These are phyloP conservation scores for Gadus chalcogrammus DNA, from an alignment of 2,113 vertebrate genomes.

Conservation along the genomic window DNA sequence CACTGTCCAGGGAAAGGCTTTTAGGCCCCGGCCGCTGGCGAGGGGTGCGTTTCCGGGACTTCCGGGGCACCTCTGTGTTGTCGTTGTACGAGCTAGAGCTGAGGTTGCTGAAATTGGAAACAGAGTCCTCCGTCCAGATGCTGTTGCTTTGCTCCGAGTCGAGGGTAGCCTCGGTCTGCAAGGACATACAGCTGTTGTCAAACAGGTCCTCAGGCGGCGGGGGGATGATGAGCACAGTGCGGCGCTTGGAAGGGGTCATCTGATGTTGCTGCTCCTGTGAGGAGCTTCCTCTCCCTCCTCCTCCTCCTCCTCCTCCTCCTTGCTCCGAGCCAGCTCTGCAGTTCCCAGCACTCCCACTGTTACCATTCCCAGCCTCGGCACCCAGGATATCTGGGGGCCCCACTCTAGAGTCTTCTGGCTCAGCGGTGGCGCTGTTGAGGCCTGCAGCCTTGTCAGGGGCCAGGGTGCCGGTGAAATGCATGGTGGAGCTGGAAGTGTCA, in stretches of 20 bases:
- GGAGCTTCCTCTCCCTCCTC: conserved; percentile 70
- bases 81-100: conserved; percentile 96
- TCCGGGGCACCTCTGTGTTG: conserved; percentile 98
- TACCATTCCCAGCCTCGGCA: conserved; percentile 45
- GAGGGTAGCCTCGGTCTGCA: conserved; percentile 86
- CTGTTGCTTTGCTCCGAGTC: conserved; percentile 97
- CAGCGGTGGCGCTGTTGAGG: conserved; percentile 79
- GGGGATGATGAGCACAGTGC: conserved; percentile 94
- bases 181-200: conserved; percentile 96
- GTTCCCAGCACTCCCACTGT: conserved; percentile 19
- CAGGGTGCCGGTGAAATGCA: conserved; percentile 84
- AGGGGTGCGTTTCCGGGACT: conserved; percentile 96
- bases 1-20: conserved; percentile 77
- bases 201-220: conserved; percentile 97
- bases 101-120: conserved; percentile 97
- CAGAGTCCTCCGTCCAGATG: conserved; percentile 98
- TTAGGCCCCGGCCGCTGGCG: conserved; percentile 95
- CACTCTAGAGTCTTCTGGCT: conserved; percentile 76
- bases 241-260: conserved; percentile 88
- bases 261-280: conserved; percentile 81
- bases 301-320: conserved; percentile 55
- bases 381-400: conserved; percentile 67
- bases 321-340: conserved; percentile 44
- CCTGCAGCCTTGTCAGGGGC: conserved; percentile 85
- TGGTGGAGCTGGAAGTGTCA: conserved; percentile 92